Evolutionary conservation across 2,113 vertebrate genomes (phyloP), one percentile per base, ranked within the genome.

Genomic region (Eulemur rufifrons): DNA sequence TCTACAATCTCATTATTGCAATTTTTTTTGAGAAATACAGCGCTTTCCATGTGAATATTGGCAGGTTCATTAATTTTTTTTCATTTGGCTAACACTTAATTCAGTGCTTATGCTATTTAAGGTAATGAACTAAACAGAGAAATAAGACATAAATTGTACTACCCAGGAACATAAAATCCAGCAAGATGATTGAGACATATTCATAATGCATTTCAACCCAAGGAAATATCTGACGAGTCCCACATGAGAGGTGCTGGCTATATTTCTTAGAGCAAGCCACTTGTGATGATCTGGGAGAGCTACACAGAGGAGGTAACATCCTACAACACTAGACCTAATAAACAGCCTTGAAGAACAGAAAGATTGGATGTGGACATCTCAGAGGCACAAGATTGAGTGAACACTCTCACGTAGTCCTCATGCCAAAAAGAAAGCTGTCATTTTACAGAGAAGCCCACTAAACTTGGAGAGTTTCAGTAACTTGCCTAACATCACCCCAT

Each of bases 31-130:
- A 85, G 42, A 89, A 91, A 59, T 59, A 8, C 29, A 32, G 14
- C 80, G 10, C 13, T 82, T 87, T 94, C 47, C 87, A 76, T 59
- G 42, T 95, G 59, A 91, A 86, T 66, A 85, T 95, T 86, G 52
- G 25, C 25, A 95, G 17, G 1, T 91, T 77, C 54, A 56, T 37
- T 95, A 25, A 61, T 71, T 91, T 47, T 80, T 82, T 81, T 81
- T 63, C 29, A 73, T 63, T 95, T 97, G 54, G 47, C 39, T 84
- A 86, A 47, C 42, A 27, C 13, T 78, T 59, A 73, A 73, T 61
- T 89, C 80, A 95, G n/a, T 90, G 29, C 29, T 54, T 73, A 73
- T 74, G 59, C 21, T 87, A 12, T 23, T 3, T 73, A 73, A 86
- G 7, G 2, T 25, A 63, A 47, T 94, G 52, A 11, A 29, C 20